phyloP scores from a whole-genome alignment of 2,888 invertebrate species.

The Sympetrum striolatum region DNA sequence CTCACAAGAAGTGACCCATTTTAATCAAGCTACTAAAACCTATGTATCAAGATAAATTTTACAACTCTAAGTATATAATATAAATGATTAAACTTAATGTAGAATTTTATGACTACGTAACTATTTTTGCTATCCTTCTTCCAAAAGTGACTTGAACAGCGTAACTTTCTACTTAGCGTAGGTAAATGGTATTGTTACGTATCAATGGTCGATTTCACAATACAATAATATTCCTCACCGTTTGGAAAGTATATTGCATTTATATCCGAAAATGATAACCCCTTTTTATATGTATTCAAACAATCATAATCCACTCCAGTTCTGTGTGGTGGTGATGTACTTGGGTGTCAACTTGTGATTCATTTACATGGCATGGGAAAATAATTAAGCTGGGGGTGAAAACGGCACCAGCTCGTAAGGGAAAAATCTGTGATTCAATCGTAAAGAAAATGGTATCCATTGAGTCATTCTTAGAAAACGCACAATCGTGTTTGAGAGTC shows the following conservation, averaged over 20 bases:
- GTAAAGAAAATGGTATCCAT: background rate
- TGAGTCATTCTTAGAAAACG: constrained; percentile 24
- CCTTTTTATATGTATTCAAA: constrained; percentile 17
- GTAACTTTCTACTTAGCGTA: constrained; percentile 19
- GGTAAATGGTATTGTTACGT: background rate
- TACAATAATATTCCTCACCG: background rate
- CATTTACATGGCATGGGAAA: background rate
- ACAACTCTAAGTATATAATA: background rate
- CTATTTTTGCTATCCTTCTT: constrained; percentile 43
- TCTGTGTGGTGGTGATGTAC: background rate
- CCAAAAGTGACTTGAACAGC: constrained; percentile 19
- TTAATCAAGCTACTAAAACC: background rate
- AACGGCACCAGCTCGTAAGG: background rate
- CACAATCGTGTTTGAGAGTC: constrained; percentile 1
- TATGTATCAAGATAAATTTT: background rate
- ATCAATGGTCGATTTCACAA: constrained; percentile 17
- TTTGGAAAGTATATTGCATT: constrained; percentile 1
- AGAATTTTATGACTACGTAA: constrained; percentile 26
- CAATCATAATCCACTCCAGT: background rate
- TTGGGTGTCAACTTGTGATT: background rate
- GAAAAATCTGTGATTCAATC: constrained; percentile 19
- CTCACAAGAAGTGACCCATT: background rate
- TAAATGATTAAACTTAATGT: background rate
- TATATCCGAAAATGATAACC: background rate
- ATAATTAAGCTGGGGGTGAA: background rate